Evolutionary conservation across 1,140 invertebrate genomes (phyloP).

Genomic region (Thaumatotibia leucotreta): DNA sequence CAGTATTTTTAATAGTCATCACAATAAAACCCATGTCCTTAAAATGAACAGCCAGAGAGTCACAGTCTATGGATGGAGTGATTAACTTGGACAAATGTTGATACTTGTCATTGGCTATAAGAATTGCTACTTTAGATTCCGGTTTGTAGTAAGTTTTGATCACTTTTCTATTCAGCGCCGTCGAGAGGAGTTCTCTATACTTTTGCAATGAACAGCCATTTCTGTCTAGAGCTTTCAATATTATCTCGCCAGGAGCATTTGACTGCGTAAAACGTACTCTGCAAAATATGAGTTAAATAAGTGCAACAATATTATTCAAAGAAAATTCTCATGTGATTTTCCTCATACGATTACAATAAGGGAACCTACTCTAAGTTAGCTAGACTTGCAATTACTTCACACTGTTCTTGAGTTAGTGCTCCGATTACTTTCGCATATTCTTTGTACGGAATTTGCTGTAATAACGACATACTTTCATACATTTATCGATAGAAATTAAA

Average conservation of each 20-base stretch:
- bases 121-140: conserved; percentile 54
- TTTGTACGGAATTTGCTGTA: conserved; percentile 27
- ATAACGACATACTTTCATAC: conserved; percentile 27
- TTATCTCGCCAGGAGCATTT: conserved; percentile 44
- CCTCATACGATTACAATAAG: too few species aligned
- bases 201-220: conserved; percentile 37
- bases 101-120: conserved; percentile 65
- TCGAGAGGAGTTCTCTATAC: conserved; percentile 34
- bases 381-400: conserved; percentile 28
- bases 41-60: conserved; percentile 46
- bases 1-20: conserved; percentile 53
- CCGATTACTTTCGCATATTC: conserved; percentile 30
- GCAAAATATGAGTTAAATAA: too few species aligned
- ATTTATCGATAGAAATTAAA: not conserved
- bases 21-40: conserved; percentile 60
- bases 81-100: conserved; percentile 53
- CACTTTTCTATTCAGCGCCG: conserved; percentile 32
- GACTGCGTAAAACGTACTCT: conserved; percentile 36
- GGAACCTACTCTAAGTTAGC: conserved; percentile 30
- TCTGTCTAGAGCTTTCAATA: conserved; percentile 47
- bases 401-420: conserved; percentile 23
- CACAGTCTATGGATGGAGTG: conserved; percentile 66
- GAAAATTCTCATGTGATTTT: too few species aligned
- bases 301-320: too few species aligned
- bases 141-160: conserved; percentile 48